Percentiles rank a stretch among this genome's conserved stretches.
These are phyloP conservation scores for Python bivittatus DNA, from an alignment of 2,113 vertebrate genomes.

Conservation along the genomic window DNA sequence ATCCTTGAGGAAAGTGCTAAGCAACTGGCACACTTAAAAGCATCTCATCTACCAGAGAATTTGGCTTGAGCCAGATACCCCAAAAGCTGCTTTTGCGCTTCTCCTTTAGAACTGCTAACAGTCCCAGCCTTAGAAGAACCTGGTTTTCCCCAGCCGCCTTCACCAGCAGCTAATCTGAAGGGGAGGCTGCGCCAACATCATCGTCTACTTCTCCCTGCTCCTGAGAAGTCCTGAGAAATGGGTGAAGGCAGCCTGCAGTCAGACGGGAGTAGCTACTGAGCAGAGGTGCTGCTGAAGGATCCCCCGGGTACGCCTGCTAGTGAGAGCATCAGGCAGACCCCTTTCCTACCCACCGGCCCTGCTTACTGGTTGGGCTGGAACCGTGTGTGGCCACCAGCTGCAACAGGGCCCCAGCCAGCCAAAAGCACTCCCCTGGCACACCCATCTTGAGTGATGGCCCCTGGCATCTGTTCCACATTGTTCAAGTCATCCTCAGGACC, in stretches of 20 bases:
- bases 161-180: neutral
- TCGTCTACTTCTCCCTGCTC: neutral
- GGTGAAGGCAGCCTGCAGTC: neutral
- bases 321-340: neutral
- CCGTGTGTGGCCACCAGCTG: neutral
- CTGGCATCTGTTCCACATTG: neutral
- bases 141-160: neutral
- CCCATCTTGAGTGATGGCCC: neutral
- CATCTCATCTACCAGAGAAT: neutral
- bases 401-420: neutral
- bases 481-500: neutral
- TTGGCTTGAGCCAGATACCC: neutral
- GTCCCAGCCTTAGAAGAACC: neutral
- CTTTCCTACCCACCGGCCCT: neutral
- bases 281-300: neutral
- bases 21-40: neutral
- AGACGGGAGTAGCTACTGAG: neutral
- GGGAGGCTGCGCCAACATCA: neutral
- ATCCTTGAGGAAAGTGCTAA: neutral
- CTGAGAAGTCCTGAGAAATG: neutral
- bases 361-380: neutral
- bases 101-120: neutral
- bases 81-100: too few relatives aligned
- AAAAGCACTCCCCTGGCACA: neutral
- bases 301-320: too few relatives aligned